A percentile compares a stretch with the other conserved stretches of the same genome.
Conservation (phyloP, 2,888 invertebrate genomes). For the Brachylomia viminalis region DNA sequence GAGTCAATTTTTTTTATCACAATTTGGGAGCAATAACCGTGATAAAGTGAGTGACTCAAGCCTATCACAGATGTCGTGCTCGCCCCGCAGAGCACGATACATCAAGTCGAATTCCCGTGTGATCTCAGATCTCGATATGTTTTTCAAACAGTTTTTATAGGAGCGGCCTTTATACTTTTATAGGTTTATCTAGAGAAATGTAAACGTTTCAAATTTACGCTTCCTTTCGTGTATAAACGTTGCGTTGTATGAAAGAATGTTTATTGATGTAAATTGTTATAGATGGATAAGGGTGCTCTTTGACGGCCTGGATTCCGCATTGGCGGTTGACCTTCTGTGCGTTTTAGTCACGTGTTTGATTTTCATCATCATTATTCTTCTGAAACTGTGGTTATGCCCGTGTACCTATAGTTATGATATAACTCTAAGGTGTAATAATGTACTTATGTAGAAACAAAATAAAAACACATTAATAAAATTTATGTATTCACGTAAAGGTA, state of each 20-base stretch:
- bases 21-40: too few relatives aligned
- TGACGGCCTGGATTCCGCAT: not conserved
- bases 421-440: not conserved
- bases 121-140: constrained; percentile 52
- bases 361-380: not conserved
- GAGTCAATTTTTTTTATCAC: too few relatives aligned
- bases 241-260: constrained; percentile 21
- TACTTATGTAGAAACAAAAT: too few relatives aligned
- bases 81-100: constrained; percentile 2
- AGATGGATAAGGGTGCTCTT: constrained; percentile 24
- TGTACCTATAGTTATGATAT: not conserved
- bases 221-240: constrained; percentile 34
- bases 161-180: constrained; percentile 59
- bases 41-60: too few relatives aligned
- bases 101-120: constrained; percentile 31
- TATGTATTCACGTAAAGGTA: too few relatives aligned
- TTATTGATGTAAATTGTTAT: constrained; percentile 59
- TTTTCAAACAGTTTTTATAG: constrained; percentile 69
- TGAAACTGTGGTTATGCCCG: not conserved
- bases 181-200: constrained; percentile 51
- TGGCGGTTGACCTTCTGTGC: not conserved
- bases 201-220: constrained; percentile 56
- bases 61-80: too few relatives aligned
- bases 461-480: too few relatives aligned
- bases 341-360: not conserved